Base-by-base conservation (phyloP, 2,888 invertebrate species). In the Tetrapedia diversipes region DNA sequence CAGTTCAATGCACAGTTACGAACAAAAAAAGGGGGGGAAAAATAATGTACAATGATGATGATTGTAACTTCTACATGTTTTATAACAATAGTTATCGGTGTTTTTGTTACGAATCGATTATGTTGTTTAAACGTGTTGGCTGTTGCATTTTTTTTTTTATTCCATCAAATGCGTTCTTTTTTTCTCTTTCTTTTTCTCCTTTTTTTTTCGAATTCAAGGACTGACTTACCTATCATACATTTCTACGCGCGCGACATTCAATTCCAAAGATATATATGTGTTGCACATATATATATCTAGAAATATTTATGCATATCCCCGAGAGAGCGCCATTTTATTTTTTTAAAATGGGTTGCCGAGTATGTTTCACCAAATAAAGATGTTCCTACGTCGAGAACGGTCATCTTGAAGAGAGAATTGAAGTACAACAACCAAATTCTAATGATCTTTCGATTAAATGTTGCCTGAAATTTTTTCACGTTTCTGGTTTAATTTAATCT, bases 371-470 rank as follows among this genome's bases (percentile, higher is more conserved):
- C 68, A 80, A 81, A 81, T 68, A 74, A 56, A 74, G 54, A 77
- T 63, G 76, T 82, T 81, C 69, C 69, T 80, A 70, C 68, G 72
- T 80, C 73, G 80, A 72, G 53, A 27, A 69, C 60, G 67, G 61
- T 69, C 77, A 73, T 77, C 66, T 69, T 63, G 54, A 79, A 71
- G 14, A 49, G 70, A 65, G 51, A 83, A 74, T 77, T 51, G 54
- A n/a, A 71, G 70, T 83, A 81, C 81, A 77, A 82, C 64, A 73
- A 80, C 75, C 71, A 67, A 78, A 82, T 83, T 82, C 71, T 80
- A 75, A 78, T 10, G 11, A 39, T 27, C n/a, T 70, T 59, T 56
- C 65, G 14, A 51, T 39, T 54, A 27, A 54, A 53, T 41, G 39
- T 61, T 63, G 57, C 65, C n/a, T 65, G 4, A 51, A 29, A 8